Evolutionary conservation across 1,140 invertebrate species (phyloP).

Genomic region (Drosophila subobscura): DNA sequence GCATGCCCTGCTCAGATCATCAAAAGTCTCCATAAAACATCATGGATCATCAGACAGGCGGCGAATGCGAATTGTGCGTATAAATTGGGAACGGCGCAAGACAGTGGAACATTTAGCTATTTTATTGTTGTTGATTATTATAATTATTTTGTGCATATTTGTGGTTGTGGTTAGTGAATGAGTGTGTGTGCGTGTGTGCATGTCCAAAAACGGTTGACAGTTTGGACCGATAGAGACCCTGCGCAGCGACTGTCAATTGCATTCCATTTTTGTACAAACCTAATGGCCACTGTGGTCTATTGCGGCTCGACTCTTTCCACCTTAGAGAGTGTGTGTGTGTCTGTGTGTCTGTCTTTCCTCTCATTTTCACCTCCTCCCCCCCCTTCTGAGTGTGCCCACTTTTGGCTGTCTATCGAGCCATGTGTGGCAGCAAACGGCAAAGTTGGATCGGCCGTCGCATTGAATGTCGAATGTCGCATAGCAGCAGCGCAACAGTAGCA

Average conservation of each 20-base stretch:
- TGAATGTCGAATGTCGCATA: slow-evolving; percentile 20
- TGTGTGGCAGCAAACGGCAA: slow-evolving; percentile 40
- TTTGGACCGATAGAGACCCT: too few species aligned
- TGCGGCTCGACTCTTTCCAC: not conserved
- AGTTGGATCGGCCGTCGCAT: slow-evolving; percentile 2
- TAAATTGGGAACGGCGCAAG: slow-evolving; percentile 2
- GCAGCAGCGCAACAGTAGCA: not conserved
- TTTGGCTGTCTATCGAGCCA: slow-evolving; percentile 67
- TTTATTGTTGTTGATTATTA: slow-evolving; percentile 56
- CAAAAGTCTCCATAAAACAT: slow-evolving; percentile 19
- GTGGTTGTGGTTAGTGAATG: not conserved
- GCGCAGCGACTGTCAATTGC: slow-evolving; percentile 39
- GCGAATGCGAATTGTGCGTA: too few species aligned
- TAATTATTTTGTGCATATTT: slow-evolving; percentile 48
- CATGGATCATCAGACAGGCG: slow-evolving; percentile 28
- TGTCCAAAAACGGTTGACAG: slow-evolving; percentile 57
- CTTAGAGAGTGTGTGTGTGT: not conserved
- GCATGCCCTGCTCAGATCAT: slow-evolving; percentile 22
- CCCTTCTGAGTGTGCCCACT: slow-evolving; percentile 32
- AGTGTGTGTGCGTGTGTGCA: slow-evolving; percentile 40
- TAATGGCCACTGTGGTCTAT: slow-evolving; percentile 46
- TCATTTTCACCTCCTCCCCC: slow-evolving; percentile 5
- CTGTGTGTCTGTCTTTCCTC: too few species aligned
- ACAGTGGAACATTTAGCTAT: slow-evolving; percentile 60
- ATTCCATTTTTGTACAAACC: slow-evolving; percentile 54